These are phyloP conservation scores for Passer montanus DNA, from an alignment of 2,113 vertebrate genomes.

Conservation along the genomic window DNA sequence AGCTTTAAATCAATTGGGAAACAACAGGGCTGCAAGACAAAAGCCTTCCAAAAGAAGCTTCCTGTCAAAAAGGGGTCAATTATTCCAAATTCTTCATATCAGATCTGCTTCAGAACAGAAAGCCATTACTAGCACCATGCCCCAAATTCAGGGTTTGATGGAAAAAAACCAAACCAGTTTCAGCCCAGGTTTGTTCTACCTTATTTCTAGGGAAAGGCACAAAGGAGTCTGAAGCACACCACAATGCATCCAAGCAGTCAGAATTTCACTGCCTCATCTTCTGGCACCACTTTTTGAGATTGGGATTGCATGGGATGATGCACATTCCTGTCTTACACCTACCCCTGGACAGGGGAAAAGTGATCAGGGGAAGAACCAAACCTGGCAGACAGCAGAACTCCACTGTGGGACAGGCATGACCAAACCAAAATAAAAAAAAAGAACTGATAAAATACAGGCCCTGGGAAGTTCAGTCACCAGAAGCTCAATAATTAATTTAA, in stretches of 20 bases:
- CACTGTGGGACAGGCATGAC: accelerated
- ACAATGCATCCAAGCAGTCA: not conserved
- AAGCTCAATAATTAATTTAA: not conserved
- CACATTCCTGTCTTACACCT: not conserved
- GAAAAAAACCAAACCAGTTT: too few species aligned
- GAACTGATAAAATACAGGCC: not conserved
- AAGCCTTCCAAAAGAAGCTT: not conserved
- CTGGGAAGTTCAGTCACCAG: not conserved
- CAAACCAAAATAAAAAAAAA: not conserved
- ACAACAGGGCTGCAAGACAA: not conserved
- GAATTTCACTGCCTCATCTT: not conserved
- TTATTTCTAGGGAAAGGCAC: not conserved
- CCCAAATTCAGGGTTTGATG: not conserved
- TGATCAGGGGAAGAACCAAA: not conserved
- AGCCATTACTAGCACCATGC: not conserved
- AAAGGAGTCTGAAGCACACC: not conserved
- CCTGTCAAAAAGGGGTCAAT: not conserved
- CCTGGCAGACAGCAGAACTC: not conserved
- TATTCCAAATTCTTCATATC: not conserved
- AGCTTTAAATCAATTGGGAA: not conserved
- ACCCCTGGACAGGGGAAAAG: not conserved
- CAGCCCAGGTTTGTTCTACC: not conserved
- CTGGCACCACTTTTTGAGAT: not conserved
- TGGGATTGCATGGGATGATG: not conserved
- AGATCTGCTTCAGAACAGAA: not conserved